These are phyloP conservation scores for Nematolebias whitei DNA, from an alignment of 2,113 vertebrate genomes.

Conservation along the genomic window DNA sequence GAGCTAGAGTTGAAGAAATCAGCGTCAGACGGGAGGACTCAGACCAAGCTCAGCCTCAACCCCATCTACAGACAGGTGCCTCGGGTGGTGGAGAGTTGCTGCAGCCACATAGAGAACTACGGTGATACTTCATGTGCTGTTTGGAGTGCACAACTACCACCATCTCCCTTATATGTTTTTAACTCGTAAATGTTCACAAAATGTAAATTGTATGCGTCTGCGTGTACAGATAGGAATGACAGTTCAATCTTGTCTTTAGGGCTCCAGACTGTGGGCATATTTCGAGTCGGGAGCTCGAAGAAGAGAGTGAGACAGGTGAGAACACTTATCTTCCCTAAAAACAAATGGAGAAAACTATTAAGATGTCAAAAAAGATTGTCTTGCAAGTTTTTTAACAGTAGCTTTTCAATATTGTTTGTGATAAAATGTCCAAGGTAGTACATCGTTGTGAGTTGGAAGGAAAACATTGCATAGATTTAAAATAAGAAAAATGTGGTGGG, in stretches of 20 bases:
- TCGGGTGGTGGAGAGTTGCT: constrained; percentile 88
- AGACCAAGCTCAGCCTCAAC: constrained; percentile 87
- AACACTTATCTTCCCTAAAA: neutral
- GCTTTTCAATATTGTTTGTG: too few relatives aligned
- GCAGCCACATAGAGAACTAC: constrained; percentile 85
- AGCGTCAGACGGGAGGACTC: constrained; percentile 65
- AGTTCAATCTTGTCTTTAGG: constrained; percentile 72
- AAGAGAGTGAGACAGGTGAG: constrained; percentile 90
- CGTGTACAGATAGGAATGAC: neutral
- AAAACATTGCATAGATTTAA: too few relatives aligned
- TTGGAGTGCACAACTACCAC: too few relatives aligned
- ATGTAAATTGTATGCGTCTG: neutral
- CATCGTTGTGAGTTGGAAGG: too few relatives aligned
- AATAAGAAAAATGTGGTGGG: too few relatives aligned
- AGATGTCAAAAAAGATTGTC: too few relatives aligned
- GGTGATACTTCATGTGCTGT: constrained; percentile 72
- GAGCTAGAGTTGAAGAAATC: constrained; percentile 84
- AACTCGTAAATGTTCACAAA: neutral
- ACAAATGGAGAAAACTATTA: too few relatives aligned
- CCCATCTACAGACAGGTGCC: constrained; percentile 92
- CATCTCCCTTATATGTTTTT: too few relatives aligned
- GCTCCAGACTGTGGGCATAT: constrained; percentile 90
- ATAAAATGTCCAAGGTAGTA: too few relatives aligned
- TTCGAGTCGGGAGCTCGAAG: constrained; percentile 89
- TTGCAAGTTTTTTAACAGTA: too few relatives aligned